A percentile compares a stretch with the other conserved stretches of the same genome.
These are phyloP conservation scores for Nesogale talazaci DNA, from an alignment of 2,113 vertebrate genomes.

Conservation along the genomic window DNA sequence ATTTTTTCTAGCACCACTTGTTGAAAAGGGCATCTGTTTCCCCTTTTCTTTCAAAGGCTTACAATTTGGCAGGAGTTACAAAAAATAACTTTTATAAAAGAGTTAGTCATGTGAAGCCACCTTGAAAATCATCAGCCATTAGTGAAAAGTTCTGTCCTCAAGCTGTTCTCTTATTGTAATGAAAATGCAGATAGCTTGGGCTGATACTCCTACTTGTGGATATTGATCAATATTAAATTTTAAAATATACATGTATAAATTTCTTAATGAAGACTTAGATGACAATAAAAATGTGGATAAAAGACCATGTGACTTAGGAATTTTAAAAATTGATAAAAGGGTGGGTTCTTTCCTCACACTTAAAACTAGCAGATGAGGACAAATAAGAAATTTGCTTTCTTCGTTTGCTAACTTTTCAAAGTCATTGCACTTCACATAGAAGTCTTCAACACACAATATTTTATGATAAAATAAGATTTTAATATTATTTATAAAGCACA, in stretches of 20 bases:
- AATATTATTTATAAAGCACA: neutral
- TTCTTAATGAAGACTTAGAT: neutral
- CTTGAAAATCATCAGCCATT: slow-evolving; percentile 26
- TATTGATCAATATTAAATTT: neutral
- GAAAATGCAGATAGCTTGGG: neutral
- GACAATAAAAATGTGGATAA: neutral
- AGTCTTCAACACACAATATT: neutral
- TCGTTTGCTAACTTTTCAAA: slow-evolving; percentile 3
- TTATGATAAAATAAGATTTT: neutral
- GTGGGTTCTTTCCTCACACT: neutral
- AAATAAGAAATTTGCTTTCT: neutral
- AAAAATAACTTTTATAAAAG: neutral
- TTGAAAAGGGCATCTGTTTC: no score
- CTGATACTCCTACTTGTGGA: neutral
- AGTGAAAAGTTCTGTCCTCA: neutral
- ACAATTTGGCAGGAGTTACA: neutral
- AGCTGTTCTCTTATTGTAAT: neutral
- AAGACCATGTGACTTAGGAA: neutral
- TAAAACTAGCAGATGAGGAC: neutral
- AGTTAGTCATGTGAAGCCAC: neutral
- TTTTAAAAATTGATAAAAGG: neutral
- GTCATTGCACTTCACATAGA: neutral
- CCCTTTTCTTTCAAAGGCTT: neutral
- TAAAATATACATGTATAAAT: no score
- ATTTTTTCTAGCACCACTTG: no score